Evolutionary conservation across 1,140 invertebrate genomes (phyloP), one percentile per base, ranked within the genome.

Genomic region (Drosophila rufa): DNA sequence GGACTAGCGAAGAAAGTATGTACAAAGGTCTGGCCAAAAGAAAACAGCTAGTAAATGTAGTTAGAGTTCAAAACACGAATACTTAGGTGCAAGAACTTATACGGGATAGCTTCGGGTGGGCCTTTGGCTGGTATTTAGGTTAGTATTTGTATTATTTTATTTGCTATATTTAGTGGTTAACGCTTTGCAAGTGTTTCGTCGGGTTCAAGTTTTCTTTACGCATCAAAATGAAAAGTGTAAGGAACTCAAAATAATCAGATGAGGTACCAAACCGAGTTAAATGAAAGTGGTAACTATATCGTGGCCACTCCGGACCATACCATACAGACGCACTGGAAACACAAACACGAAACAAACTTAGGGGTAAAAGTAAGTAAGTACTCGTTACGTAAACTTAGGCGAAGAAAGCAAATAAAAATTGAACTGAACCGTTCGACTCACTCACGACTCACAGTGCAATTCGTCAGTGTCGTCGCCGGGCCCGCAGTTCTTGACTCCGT

Each of bases 401-500:
- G 69, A 71, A 58, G 76, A 55, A 79, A 81, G 64, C 81, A 82
- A 77, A 86, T 85, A 91, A 89, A 92, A 92, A 93, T 91, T 92
- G 91, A 91, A 92, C 91, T 93, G 89, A 93, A 92, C 89, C 91
- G 92, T 92, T 93, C 84, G 85, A 93, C 84, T 93, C 92, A 93
- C 91, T 93, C 92, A 93, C 92, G 92, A 96, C 95, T 96, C 94
- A 97, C 97, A 97, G 93, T 96, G 95, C 91, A 95, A 95, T 94
- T 97, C 97, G 93, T 98, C 97, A 67, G 96, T 96, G 82, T 94
- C 93, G 91, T 97, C 97, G 62, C 95, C 94, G 57, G 95, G 94
- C 40, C 97, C 97, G 92, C 97, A 98, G 93, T 98, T 98, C 82
- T 95, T 94, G 60, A 96, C 93, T 58, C 95, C 94, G 93, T 98